Percentiles rank a stretch among this genome's conserved stretches.
Conservation (phyloP, 2,113 vertebrate species). For the Sander vitreus region DNA sequence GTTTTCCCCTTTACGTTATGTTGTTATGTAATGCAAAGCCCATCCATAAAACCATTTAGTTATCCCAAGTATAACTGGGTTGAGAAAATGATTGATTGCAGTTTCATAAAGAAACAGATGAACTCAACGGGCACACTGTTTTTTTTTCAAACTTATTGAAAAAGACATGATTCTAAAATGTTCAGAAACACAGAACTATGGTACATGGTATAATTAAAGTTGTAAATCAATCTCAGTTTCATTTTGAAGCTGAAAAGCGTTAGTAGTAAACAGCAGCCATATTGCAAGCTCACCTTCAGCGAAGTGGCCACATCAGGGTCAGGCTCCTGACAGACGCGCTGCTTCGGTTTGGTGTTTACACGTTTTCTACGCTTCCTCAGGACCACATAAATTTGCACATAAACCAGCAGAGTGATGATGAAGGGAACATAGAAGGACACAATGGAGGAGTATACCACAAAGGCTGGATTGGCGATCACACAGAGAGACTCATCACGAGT, state of each 20-base stretch:
- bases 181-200: neutral
- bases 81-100: conserved; percentile 35
- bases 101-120: conserved; percentile 22
- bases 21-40: conserved; percentile 31
- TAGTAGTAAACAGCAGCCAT: neutral
- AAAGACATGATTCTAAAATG: neutral
- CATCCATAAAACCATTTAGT: conserved; percentile 25
- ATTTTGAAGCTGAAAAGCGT: neutral
- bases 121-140: conserved; percentile 12
- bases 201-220: neutral
- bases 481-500: conserved; percentile 83
- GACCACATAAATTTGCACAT: conserved; percentile 88
- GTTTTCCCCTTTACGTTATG: conserved; percentile 1
- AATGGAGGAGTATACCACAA: conserved; percentile 87
- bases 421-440: conserved; percentile 89
- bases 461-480: conserved; percentile 86
- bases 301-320: conserved; percentile 68
- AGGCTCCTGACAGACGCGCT: conserved; percentile 65
- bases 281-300: conserved; percentile 79
- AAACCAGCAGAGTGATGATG: conserved; percentile 87
- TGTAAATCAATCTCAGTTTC: neutral
- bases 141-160: neutral
- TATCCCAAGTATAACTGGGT: conserved; percentile 6
- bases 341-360: conserved; percentile 85
- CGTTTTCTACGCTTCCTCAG: conserved; percentile 85